Conservation (phyloP, 2,888 invertebrate species). For the Drosophila setosimentum region DNA sequence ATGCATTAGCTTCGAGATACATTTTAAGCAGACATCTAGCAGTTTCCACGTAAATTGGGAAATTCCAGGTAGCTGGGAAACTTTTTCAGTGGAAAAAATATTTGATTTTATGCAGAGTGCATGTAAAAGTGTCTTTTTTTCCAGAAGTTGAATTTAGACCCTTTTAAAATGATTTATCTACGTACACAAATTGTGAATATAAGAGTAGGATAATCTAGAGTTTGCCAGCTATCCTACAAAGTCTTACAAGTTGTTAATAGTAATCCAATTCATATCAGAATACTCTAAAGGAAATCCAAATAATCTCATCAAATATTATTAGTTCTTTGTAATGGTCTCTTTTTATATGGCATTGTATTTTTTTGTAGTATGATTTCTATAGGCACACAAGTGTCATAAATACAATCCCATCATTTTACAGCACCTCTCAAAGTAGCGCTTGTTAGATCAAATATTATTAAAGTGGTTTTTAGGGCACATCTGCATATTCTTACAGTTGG, state of each 20-base stretch:
- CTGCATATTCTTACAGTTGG: not conserved
- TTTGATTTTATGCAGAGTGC: not conserved
- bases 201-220: not conserved
- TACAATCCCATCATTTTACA: not conserved
- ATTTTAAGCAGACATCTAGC: slow-evolving; percentile 23
- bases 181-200: not conserved
- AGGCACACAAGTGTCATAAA: not conserved
- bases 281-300: not conserved
- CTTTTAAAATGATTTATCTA: not conserved
- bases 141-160: not conserved
- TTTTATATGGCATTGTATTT: too few relatives aligned
- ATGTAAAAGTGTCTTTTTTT: not conserved
- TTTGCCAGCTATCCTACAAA: too few relatives aligned
- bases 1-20: slow-evolving; percentile 32
- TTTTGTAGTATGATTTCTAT: too few relatives aligned
- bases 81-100: not conserved
- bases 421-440: not conserved
- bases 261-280: not conserved
- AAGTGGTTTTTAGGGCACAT: not conserved
- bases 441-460: not conserved
- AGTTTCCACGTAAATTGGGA: slow-evolving; percentile 30
- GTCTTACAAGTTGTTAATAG: not conserved
- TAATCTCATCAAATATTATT: too few relatives aligned
- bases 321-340: too few relatives aligned
- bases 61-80: slow-evolving; percentile 46